Evolutionary conservation across 2,888 invertebrate genomes (phyloP).

Genomic region (Lithodes maja): DNA sequence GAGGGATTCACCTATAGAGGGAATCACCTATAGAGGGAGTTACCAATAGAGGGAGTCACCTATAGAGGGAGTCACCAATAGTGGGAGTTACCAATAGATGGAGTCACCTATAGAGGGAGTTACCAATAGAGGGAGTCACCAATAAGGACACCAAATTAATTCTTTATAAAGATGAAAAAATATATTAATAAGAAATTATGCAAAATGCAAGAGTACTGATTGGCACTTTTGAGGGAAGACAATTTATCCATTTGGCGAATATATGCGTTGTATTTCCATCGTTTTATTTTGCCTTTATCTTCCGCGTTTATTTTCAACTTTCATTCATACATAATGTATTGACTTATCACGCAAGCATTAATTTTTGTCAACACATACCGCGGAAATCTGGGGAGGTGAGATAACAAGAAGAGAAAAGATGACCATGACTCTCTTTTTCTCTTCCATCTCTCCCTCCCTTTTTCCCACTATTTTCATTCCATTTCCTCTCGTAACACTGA

Average conservation of each 20-base stretch:
- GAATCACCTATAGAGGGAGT: not conserved
- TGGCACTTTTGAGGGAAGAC: not conserved
- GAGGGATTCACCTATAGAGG: not conserved
- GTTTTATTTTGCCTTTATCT: not conserved
- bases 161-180: not conserved
- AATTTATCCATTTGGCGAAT: not conserved
- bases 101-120: not conserved
- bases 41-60: not conserved
- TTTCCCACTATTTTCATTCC: not conserved
- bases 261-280: not conserved
- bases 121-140: not conserved
- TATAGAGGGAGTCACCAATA: not conserved
- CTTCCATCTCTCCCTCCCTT: not conserved
- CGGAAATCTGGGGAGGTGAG: not conserved
- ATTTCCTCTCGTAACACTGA: not conserved
- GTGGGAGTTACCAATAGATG: too few relatives aligned
- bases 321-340: not conserved
- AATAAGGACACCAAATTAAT: not conserved
- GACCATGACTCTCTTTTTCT: not conserved
- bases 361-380: not conserved
- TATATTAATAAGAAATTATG: constrained; percentile 1
- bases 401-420: not conserved
- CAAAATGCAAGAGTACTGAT: not conserved
- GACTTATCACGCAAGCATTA: not conserved
- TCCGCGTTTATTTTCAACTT: not conserved